Percentiles rank a stretch among this genome's conserved stretches.
Conservation (phyloP, 2,113 vertebrate genomes). For the Halichoeres trimaculatus region DNA sequence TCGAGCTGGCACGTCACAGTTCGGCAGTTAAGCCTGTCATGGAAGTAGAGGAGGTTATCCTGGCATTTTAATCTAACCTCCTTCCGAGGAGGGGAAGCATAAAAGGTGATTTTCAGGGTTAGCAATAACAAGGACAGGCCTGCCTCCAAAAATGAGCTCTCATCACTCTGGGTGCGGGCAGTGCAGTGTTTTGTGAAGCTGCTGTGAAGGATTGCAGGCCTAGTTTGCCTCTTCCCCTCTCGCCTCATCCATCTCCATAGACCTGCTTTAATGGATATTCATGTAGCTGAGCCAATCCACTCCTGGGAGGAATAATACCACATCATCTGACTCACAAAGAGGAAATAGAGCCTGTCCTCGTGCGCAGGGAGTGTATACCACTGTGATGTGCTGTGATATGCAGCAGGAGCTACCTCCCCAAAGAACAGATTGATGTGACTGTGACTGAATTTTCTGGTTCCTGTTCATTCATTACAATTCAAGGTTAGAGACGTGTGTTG, state of each 20-base stretch:
- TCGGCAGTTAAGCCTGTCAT: slow-evolving; percentile 79
- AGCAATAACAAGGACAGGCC: slow-evolving; percentile 68
- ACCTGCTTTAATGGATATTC: slow-evolving; percentile 79
- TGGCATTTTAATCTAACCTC: slow-evolving; percentile 80
- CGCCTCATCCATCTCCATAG: slow-evolving; percentile 82
- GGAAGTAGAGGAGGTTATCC: slow-evolving; percentile 78
- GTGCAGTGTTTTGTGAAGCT: slow-evolving; percentile 33
- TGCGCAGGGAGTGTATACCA: slow-evolving; percentile 52
- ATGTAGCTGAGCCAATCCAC: slow-evolving; percentile 78
- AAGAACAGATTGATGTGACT: slow-evolving; percentile 34
- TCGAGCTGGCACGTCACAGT: slow-evolving; percentile 73
- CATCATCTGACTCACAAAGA: slow-evolving; percentile 80
- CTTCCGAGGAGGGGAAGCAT: slow-evolving; percentile 56
- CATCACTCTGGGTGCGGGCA: slow-evolving; percentile 59
- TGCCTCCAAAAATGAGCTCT: slow-evolving; percentile 64
- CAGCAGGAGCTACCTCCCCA: slow-evolving; percentile 25
- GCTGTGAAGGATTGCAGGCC: slow-evolving; percentile 65
- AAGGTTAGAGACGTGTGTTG: slow-evolving; percentile 10
- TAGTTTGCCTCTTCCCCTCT: slow-evolving; percentile 65
- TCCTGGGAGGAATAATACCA: slow-evolving; percentile 77
- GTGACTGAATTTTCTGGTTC: slow-evolving; percentile 13
- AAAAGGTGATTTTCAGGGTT: slow-evolving; percentile 62
- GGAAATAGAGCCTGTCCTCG: slow-evolving; percentile 75
- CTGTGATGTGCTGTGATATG: slow-evolving; percentile 51
- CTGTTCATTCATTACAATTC: slow-evolving; percentile 20